These are phyloP conservation scores for Drepana arcuata DNA, from an alignment of 1,140 invertebrate genomes.

Conservation along the genomic window DNA sequence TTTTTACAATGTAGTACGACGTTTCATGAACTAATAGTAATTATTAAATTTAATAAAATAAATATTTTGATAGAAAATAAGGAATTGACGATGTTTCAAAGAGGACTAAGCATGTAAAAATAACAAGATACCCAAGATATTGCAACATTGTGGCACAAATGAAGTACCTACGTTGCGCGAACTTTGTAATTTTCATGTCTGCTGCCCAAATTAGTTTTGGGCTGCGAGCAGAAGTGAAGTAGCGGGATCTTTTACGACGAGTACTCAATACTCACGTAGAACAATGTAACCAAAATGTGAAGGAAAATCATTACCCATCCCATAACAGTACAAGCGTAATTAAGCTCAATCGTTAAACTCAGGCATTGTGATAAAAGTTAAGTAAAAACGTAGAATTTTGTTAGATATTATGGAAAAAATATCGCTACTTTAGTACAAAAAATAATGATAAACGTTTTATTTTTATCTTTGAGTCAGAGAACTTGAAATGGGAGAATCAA, in stretches of 20 bases:
- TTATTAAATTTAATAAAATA: too few relatives aligned
- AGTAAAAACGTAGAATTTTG: slow-evolving; percentile 35
- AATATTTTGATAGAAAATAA: too few relatives aligned
- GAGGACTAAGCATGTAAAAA: slow-evolving; percentile 7
- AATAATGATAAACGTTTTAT: slow-evolving; percentile 19
- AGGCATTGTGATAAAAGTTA: slow-evolving; percentile 41
- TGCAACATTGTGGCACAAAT: slow-evolving; percentile 19
- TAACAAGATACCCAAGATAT: slow-evolving; percentile 1
- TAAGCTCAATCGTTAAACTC: slow-evolving; percentile 42
- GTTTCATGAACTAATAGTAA: too few relatives aligned
- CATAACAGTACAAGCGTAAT: slow-evolving; percentile 38
- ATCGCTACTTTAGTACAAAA: too few relatives aligned
- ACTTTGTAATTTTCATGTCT: slow-evolving; percentile 39
- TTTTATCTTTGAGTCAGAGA: too few relatives aligned
- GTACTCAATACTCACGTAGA: slow-evolving; percentile 45
- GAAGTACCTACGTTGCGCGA: neutral
- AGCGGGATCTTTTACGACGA: slow-evolving; percentile 43
- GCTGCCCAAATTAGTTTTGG: slow-evolving; percentile 37
- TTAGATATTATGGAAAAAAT: too few relatives aligned
- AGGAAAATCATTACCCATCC: slow-evolving; percentile 33
- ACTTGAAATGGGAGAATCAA: too few relatives aligned
- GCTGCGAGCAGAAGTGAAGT: slow-evolving; percentile 28
- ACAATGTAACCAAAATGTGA: slow-evolving; percentile 53
- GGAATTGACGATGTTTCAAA: too few relatives aligned
- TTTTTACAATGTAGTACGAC: too few relatives aligned